phyloP scores from a whole-genome alignment of 30 jellyfish, hydroid and myxozoan genomes.

The Sanderia malayensis region DNA sequence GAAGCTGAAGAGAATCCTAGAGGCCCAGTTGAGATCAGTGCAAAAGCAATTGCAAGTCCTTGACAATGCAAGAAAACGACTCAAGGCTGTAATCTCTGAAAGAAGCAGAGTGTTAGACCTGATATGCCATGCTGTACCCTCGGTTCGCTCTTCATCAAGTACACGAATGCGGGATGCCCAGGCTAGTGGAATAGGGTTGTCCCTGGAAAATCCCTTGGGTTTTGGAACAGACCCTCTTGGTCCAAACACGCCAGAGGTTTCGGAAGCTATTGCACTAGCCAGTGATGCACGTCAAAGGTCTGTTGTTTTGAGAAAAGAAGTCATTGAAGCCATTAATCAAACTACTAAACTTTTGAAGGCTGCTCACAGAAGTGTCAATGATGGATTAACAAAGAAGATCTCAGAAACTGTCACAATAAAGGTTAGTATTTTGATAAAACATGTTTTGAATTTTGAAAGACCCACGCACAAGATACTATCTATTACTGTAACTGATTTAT shows the following conservation, averaged over 20 bases:
- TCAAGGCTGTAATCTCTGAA: slow-evolving; percentile 79
- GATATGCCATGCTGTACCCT: slow-evolving; percentile 74
- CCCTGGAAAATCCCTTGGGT: slow-evolving; percentile 6
- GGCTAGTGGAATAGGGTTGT: background rate
- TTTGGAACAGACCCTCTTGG: slow-evolving; percentile 85
- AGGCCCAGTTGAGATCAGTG: slow-evolving; percentile 74
- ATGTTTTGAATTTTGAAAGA: background rate
- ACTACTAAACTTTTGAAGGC: slow-evolving; percentile 54
- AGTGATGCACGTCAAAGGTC: slow-evolving; percentile 83
- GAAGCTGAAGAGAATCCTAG: slow-evolving; percentile 75
- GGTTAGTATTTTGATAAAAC: slow-evolving; percentile 33
- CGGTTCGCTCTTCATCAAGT: slow-evolving; percentile 21
- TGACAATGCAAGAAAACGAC: slow-evolving; percentile 76
- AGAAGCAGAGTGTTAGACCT: slow-evolving; percentile 80
- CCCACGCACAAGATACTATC: background rate
- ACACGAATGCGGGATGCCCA: background rate
- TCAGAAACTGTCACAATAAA: slow-evolving; percentile 83
- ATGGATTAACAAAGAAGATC: slow-evolving; percentile 79
- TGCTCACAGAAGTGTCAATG: slow-evolving; percentile 83
- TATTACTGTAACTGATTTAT: no score
- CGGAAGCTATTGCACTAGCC: slow-evolving; percentile 78
- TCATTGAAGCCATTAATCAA: slow-evolving; percentile 66
- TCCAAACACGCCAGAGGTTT: slow-evolving; percentile 89
- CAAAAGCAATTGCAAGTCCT: slow-evolving; percentile 84
- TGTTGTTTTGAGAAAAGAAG: slow-evolving; percentile 55